Base-by-base conservation (phyloP, 1,140 invertebrate genomes). In the Zaprionus africanus region DNA sequence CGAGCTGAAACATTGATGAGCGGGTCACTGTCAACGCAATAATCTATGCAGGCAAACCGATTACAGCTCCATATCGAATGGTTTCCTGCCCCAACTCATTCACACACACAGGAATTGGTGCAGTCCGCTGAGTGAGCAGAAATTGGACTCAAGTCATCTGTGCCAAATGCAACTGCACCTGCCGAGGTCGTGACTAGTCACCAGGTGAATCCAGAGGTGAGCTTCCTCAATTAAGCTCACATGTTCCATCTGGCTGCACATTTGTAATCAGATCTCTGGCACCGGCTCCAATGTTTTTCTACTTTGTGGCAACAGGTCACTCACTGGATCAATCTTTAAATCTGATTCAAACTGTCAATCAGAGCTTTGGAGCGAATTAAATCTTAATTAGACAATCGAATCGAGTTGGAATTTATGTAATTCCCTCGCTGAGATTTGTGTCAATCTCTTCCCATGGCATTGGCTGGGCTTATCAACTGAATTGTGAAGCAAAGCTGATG, bases 401-500 rank as follows among this genome's bases (percentile, higher is more conserved):
- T 38, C 51, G 22, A 38, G 13, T 43, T 43, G n/a, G n/a, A 60
- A 60, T 15, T 17, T 34, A n/a, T 53, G 11, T n/a, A 38, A 38
- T 1, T 64, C 31, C 46, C 36, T 56, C 1, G 43, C 43, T 49
- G 17, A 12, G 51, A 58, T 74, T 60, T 68, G 36, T 67, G 43
- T 60, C 41, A 66, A 58, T 72, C 65, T 24, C 19, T 12, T 31
- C 46, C 46, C 26, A 57, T 17, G 53, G 61, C 61, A 58, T 71
- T 64, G 19, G 3, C 15, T 22, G 26, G 56, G 24, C n/a, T 54
- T 66, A 65, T 66, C 41, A 59, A 46, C 12, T 17, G 64, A 51
- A 67, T 56, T 36, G 56, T 76, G 65, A 76, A 31, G 24, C 64
- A 28, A 15, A 68, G 57, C 82, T 85, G 76, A 86, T 86, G 82